Evolutionary conservation across 2,797 vertebrate genomes (phyloP).

Genomic region (Amphiprion clarkii): DNA sequence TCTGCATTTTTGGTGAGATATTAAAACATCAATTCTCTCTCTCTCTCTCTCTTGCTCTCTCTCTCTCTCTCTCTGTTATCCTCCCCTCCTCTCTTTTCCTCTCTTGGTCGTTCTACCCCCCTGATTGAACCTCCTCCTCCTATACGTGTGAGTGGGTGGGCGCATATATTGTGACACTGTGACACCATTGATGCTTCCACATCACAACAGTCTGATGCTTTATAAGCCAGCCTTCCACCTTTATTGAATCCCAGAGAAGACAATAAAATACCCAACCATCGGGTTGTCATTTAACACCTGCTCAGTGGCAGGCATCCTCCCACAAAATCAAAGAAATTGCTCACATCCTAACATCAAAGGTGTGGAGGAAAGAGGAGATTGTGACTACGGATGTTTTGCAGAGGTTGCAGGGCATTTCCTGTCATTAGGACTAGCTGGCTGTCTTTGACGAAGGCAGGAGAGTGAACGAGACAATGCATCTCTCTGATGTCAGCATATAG

Average conservation of each 20-base stretch:
- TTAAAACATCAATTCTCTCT: neutral
- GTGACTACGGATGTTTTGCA: conserved; percentile 12
- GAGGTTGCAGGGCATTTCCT: conserved; percentile 48
- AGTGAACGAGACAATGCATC: conserved; percentile 15
- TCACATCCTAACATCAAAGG: conserved; percentile 32
- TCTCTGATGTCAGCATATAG: conserved; percentile 16
- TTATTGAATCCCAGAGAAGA: conserved; percentile 42
- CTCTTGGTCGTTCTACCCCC: neutral
- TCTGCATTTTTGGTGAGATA: conserved; percentile 42
- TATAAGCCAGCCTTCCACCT: conserved; percentile 43
- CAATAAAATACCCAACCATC: conserved; percentile 26
- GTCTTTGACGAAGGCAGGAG: conserved; percentile 11
- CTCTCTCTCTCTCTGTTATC: neutral
- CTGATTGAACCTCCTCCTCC: conserved; percentile 30
- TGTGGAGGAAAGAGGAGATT: conserved; percentile 16
- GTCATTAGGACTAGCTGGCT: conserved; percentile 35
- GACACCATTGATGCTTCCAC: conserved; percentile 61
- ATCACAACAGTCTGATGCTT: conserved; percentile 49
- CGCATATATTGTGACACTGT: conserved; percentile 52
- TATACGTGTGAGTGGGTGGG: conserved; percentile 48
- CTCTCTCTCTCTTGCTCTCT: neutral
- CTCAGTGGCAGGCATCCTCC: conserved; percentile 35
- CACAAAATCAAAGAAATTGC: conserved; percentile 45
- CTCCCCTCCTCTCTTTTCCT: neutral
- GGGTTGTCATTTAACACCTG: conserved; percentile 44